Evolutionary conservation across 2,888 invertebrate species (phyloP).

Genomic region (Drosophila yooni): DNA sequence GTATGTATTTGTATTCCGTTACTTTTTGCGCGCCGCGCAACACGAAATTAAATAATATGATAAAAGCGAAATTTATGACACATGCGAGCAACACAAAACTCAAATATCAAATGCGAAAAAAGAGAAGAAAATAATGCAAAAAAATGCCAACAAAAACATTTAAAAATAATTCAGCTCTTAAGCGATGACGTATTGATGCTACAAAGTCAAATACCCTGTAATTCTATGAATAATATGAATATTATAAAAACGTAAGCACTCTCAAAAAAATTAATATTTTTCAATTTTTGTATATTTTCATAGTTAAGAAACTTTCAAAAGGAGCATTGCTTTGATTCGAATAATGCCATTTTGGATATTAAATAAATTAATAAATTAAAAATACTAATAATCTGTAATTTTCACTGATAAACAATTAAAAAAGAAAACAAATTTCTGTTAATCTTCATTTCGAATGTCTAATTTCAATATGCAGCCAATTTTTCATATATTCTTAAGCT

Average conservation of each 20-base stretch:
- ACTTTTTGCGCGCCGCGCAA: slow-evolving; percentile 55
- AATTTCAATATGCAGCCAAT: not conserved
- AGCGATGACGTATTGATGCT: not conserved
- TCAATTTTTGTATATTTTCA: not conserved
- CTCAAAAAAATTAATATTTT: not conserved
- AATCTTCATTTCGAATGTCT: not conserved
- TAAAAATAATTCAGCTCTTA: slow-evolving; percentile 1
- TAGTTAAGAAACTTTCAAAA: not conserved
- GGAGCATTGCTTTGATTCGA: not conserved
- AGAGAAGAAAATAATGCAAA: slow-evolving; percentile 2
- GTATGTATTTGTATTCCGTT: slow-evolving; percentile 44
- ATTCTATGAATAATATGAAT: not conserved
- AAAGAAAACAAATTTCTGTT: not conserved
- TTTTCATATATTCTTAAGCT: too few relatives aligned
- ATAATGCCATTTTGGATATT: not conserved
- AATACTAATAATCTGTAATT: not conserved
- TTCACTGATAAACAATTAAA: not conserved
- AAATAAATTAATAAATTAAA: not conserved
- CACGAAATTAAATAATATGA: slow-evolving; percentile 76
- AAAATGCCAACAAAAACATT: slow-evolving; percentile 26
- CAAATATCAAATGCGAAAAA: slow-evolving; percentile 24
- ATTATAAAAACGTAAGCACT: not conserved
- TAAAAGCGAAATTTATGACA: slow-evolving; percentile 77
- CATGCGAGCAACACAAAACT: slow-evolving; percentile 52
- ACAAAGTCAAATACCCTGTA: slow-evolving; percentile 2